phyloP scores from a whole-genome alignment of 2,113 vertebrate species.

The Xenopus laevis region DNA sequence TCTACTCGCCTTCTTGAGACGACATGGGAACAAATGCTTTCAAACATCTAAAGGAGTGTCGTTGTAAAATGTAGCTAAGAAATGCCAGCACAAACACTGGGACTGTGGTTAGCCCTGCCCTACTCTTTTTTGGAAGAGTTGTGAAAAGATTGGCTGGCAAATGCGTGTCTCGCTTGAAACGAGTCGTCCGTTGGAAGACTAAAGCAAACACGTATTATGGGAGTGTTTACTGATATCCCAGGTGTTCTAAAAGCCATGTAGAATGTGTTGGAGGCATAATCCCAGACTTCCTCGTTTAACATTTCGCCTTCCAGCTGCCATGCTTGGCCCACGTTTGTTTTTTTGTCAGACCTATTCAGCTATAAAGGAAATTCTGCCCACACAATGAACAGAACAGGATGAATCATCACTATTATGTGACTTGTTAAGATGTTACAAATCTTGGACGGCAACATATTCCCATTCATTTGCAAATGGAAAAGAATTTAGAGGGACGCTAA shows the following conservation, averaged over 20 bases:
- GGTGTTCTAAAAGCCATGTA: slow-evolving; percentile 19
- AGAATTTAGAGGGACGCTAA: not conserved
- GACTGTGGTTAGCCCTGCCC: slow-evolving; percentile 6
- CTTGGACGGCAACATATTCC: not conserved
- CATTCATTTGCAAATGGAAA: slow-evolving; percentile 4
- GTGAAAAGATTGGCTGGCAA: slow-evolving; percentile 3
- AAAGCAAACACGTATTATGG: slow-evolving; percentile 24
- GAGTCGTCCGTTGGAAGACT: slow-evolving; percentile 7
- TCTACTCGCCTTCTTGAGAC: not conserved
- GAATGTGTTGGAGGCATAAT: slow-evolving; percentile 31
- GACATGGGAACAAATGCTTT: not conserved
- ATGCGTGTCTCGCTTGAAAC: not conserved
- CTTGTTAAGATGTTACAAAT: not conserved
- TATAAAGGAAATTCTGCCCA: slow-evolving; percentile 13
- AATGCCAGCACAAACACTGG: not conserved
- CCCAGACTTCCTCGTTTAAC: slow-evolving; percentile 29
- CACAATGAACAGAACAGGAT: slow-evolving; percentile 15
- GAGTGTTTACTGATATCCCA: slow-evolving; percentile 25
- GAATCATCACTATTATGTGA: slow-evolving; percentile 36
- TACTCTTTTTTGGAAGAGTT: not conserved
- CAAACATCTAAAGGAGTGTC: not conserved
- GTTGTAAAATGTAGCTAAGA: not conserved
- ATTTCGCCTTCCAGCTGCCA: not conserved
- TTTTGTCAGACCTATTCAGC: slow-evolving; percentile 31
- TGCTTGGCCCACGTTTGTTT: not conserved